Percentiles rank a stretch among this genome's conserved stretches.
These are phyloP conservation scores for Elmis aenea DNA, from an alignment of 2,888 invertebrate genomes.

Conservation along the genomic window DNA sequence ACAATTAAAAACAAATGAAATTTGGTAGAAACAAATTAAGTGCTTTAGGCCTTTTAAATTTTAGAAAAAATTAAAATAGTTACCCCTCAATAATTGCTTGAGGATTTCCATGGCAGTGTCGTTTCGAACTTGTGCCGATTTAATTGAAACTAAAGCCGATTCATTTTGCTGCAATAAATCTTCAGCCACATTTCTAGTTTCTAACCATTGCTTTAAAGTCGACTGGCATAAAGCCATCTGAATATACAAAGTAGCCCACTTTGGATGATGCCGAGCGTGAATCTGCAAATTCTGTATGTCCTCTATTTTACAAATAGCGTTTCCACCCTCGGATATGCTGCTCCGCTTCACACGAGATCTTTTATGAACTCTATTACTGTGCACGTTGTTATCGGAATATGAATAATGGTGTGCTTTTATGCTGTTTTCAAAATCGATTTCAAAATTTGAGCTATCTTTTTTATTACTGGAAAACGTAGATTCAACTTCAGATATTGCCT, in stretches of 20 bases:
- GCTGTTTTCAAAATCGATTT: constrained; percentile 29
- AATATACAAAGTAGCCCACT: constrained; percentile 70
- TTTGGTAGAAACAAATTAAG: too few species aligned
- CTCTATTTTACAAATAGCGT: constrained; percentile 35
- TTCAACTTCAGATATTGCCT: constrained; percentile 15
- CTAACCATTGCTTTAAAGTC: constrained; percentile 72
- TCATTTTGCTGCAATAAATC: constrained; percentile 21
- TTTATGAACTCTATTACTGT: constrained; percentile 6
- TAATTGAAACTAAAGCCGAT: constrained; percentile 30
- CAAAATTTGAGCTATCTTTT: constrained; percentile 36
- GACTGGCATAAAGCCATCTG: constrained; percentile 79
- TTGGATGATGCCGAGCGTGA: constrained; percentile 41
- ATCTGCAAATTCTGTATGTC: constrained; percentile 31
- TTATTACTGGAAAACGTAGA: constrained; percentile 5
- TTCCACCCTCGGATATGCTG: constrained; percentile 41
- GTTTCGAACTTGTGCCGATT: constrained; percentile 33
- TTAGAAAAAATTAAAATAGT: constrained; percentile 5
- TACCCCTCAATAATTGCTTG: constrained; percentile 59
- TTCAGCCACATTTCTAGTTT: constrained; percentile 52
- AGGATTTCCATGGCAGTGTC: constrained; percentile 59
- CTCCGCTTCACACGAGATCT: constrained; percentile 28
- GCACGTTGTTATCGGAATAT: constrained; percentile 11
- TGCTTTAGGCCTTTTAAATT: too few species aligned
- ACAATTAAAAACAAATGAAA: constrained; percentile 8
- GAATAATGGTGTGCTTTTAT: constrained; percentile 21